Conservation (phyloP, 2,113 vertebrate genomes). For the Zosterops hypoxanthus region DNA sequence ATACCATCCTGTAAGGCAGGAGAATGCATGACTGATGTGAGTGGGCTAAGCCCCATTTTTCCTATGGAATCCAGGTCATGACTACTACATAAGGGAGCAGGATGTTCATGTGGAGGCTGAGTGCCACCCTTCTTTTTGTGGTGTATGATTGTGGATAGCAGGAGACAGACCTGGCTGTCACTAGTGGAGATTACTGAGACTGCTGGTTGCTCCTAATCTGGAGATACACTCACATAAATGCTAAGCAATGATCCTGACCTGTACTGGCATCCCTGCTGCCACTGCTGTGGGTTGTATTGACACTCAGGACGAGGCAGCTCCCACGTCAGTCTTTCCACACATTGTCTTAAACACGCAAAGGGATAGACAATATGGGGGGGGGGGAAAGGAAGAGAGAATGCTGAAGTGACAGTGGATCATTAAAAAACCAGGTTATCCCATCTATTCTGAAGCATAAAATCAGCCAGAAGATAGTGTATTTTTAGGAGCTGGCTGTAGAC, state of each 20-base stretch:
- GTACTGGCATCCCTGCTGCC: neutral
- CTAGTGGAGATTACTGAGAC: neutral
- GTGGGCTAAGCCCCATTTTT: neutral
- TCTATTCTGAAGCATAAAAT: neutral
- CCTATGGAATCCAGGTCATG: neutral
- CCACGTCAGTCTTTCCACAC: neutral
- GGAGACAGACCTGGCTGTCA: neutral
- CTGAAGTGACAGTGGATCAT: neutral
- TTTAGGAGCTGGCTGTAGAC: constrained; percentile 66
- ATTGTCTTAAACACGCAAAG: neutral
- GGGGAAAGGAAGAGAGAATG: neutral
- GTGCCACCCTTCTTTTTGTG: neutral
- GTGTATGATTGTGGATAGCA: neutral
- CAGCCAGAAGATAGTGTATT: constrained; percentile 42
- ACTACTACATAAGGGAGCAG: neutral
- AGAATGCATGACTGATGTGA: neutral
- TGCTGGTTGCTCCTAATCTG: neutral
- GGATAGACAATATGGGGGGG: neutral
- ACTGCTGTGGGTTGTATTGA: neutral
- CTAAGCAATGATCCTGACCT: neutral
- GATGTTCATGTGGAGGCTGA: neutral
- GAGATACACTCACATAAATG: neutral
- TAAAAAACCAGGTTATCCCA: neutral
- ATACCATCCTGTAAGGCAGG: neutral
- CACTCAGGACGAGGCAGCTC: neutral